These are phyloP conservation scores for Planococcus citri DNA, from an alignment of 1,140 invertebrate genomes.

Conservation along the genomic window DNA sequence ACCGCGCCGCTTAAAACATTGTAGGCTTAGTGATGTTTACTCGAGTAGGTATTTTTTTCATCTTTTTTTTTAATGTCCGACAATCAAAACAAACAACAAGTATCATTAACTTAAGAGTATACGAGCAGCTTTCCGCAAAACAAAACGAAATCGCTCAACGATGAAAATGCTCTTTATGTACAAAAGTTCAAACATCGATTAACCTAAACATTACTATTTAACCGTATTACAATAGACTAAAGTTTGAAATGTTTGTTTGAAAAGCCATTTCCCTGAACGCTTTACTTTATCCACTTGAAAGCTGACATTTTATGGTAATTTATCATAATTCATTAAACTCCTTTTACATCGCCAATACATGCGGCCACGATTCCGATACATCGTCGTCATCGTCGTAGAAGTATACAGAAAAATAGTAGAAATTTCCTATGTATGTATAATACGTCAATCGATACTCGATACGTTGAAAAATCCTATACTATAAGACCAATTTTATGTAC, in stretches of 20 bases:
- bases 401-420: too few species aligned
- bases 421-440: too few species aligned
- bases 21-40: neutral
- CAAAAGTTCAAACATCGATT: constrained; percentile 16
- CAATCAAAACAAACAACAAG: constrained; percentile 12
- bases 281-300: constrained; percentile 9
- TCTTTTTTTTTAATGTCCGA: neutral
- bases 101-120: constrained; percentile 15
- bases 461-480: too few species aligned
- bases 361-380: too few species aligned
- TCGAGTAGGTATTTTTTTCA: neutral
- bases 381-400: too few species aligned
- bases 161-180: constrained; percentile 8
- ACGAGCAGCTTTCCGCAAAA: neutral
- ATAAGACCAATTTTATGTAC: too few species aligned
- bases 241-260: constrained; percentile 4
- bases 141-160: neutral
- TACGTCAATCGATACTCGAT: too few species aligned
- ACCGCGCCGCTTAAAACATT: neutral
- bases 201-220: constrained; percentile 9
- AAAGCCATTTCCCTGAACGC: constrained; percentile 1
- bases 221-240: constrained; percentile 13
- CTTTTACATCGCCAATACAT: neutral
- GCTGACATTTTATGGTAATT: neutral
- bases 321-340: constrained; percentile 15